Base-by-base conservation (phyloP, 2,797 vertebrate genomes). In the Smutsia temminckii region DNA sequence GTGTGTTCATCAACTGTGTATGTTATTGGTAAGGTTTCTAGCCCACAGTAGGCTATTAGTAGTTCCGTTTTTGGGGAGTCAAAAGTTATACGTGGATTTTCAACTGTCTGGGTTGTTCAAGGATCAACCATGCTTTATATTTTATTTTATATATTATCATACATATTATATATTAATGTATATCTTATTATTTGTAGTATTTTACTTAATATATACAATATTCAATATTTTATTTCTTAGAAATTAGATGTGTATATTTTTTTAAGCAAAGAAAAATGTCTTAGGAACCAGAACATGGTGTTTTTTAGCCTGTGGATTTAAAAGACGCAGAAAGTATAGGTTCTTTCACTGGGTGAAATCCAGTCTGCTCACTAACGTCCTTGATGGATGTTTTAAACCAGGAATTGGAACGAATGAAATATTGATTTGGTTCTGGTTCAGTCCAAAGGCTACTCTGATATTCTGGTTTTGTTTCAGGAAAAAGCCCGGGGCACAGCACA, bases 391-490 rank as follows among this genome's bases (percentile, higher is more conserved):
- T 63, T 97, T 96, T 86, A 96, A 93, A 78, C 46, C 84, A 93
- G 86, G 61, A 78, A 95, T 86, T 85, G 78, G 57, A 91, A 74
- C 53, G 61, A 94, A 86, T 89, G 66, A 96, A 91, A 95, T 87
- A 96, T 78, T 93, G 91, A 95, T 95, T 96, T 93, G 93, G 83
- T 93, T 94, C 85, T 72, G 90, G 64, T 92, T 96, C 92, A 91
- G 69, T 92, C 95, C 86, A 95, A 57, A 97, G 93, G 75, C 42
- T 75, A 66, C 71, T 94, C 68, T 77, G 69, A 91, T 89, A 71
- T 80, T 96, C 83, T 95, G 91, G 75, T 95, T 96, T 93, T 95
- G 72, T 94, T 95, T 95, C 75, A 83, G 91, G 92, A 85, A 95
- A 85, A 93, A 92, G 21, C 23, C 53, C 40, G 63, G 91, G 14